Evolutionary conservation across 2,888 invertebrate species (phyloP).

Genomic region (Ischnus inquisitorius): DNA sequence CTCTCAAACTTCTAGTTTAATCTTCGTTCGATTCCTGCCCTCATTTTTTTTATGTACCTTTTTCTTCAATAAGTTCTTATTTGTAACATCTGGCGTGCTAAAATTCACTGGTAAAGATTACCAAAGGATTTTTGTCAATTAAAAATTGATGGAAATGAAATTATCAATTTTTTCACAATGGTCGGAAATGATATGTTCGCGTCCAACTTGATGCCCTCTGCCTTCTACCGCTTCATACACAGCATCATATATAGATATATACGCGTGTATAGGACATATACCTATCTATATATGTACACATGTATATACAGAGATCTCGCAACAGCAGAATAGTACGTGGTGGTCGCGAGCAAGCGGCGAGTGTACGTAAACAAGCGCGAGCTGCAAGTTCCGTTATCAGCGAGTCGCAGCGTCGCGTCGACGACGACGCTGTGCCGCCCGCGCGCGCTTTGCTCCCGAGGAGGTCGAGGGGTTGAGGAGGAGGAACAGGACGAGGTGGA

Average conservation of each 20-base stretch:
- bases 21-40: slow-evolving; percentile 38
- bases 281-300: not conserved
- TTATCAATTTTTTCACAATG: not conserved
- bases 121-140: not conserved
- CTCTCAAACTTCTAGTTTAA: slow-evolving; percentile 25
- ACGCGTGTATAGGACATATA: slow-evolving; percentile 12
- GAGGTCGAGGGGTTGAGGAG: slow-evolving; percentile 61
- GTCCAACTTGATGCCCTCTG: slow-evolving; percentile 46
- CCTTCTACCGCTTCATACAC: slow-evolving; percentile 21
- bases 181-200: slow-evolving; percentile 24
- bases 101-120: no score
- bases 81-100: slow-evolving; percentile 23
- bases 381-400: slow-evolving; percentile 82
- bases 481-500: slow-evolving; percentile 65
- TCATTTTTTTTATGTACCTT: slow-evolving; percentile 23
- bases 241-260: slow-evolving; percentile 6
- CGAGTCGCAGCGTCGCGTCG: slow-evolving; percentile 82
- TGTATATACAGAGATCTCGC: slow-evolving; percentile 25
- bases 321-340: slow-evolving; percentile 40
- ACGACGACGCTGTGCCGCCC: slow-evolving; percentile 64
- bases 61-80: not conserved
- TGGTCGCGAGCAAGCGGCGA: slow-evolving; percentile 66
- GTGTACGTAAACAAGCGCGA: slow-evolving; percentile 79
- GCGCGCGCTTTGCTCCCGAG: slow-evolving; percentile 59
- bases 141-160: not conserved